These are phyloP conservation scores for Nasonia oneida DNA, from an alignment of 2,888 invertebrate genomes.

Conservation along the genomic window DNA sequence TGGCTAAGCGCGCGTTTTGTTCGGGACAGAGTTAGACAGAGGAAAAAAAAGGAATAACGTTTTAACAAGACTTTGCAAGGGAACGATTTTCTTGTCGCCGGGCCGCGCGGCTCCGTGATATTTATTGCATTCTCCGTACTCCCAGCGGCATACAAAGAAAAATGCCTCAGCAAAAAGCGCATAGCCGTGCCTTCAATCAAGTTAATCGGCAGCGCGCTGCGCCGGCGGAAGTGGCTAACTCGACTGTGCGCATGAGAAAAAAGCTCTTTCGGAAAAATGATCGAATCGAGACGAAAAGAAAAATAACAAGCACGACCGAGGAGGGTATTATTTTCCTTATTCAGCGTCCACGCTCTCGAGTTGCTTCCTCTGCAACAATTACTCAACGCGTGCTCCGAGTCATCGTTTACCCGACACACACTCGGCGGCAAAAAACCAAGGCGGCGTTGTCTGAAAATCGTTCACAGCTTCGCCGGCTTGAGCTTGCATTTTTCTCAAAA, in stretches of 20 bases:
- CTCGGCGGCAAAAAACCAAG: not conserved
- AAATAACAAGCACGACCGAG: not conserved
- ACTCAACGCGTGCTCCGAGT: slow-evolving; percentile 27
- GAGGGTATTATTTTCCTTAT: not conserved
- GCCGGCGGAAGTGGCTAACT: not conserved
- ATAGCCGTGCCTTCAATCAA: slow-evolving; percentile 37
- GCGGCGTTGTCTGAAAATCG: slow-evolving; percentile 13
- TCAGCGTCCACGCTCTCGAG: not conserved
- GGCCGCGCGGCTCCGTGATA: slow-evolving; percentile 32
- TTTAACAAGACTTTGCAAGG: slow-evolving; percentile 44
- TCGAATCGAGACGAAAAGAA: not conserved
- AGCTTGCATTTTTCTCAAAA: slow-evolving; percentile 24
- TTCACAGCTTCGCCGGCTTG: not conserved
- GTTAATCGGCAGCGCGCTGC: slow-evolving; percentile 47
- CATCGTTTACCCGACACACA: slow-evolving; percentile 17
- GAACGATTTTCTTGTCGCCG: slow-evolving; percentile 56
- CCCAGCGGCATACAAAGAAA: slow-evolving; percentile 39
- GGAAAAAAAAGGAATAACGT: slow-evolving; percentile 17
- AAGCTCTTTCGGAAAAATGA: slow-evolving; percentile 8
- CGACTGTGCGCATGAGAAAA: not conserved
- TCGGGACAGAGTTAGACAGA: not conserved
- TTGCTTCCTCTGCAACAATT: not conserved
- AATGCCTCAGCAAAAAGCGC: slow-evolving; percentile 38
- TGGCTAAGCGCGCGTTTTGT: not conserved
- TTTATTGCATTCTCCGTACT: slow-evolving; percentile 59